These are phyloP conservation scores for Anolis sagrei DNA, from an alignment of 2,113 vertebrate species.

Conservation along the genomic window DNA sequence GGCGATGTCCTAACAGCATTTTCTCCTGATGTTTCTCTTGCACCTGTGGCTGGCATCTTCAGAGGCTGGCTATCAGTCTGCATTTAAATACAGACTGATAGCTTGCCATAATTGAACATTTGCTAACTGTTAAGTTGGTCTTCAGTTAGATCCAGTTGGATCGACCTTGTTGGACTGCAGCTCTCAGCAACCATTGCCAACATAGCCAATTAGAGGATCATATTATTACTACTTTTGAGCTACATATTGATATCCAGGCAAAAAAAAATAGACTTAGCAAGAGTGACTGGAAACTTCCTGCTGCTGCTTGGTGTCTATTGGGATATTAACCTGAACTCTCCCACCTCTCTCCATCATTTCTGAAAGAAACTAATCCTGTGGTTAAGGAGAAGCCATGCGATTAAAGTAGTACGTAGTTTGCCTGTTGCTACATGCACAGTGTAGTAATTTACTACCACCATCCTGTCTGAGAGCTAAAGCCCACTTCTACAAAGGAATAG, in stretches of 20 bases:
- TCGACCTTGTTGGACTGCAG: neutral
- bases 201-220: too few species aligned
- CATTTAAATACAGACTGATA: neutral
- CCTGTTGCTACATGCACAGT: neutral
- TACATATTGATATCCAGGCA: neutral
- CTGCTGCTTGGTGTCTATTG: neutral
- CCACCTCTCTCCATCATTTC: neutral
- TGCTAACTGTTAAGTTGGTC: neutral
- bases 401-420: neutral
- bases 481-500: neutral
- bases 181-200: neutral
- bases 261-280: neutral
- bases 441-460: neutral
- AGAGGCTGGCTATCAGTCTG: too few species aligned
- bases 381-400: neutral
- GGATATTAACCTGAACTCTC: neutral
- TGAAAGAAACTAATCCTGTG: neutral
- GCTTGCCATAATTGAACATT: too few species aligned
- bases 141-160: neutral
- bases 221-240: too few species aligned
- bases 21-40: too few species aligned
- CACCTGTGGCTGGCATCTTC: too few species aligned
- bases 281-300: neutral
- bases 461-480: neutral
- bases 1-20: too few species aligned